Evolutionary conservation across 2,113 vertebrate species (phyloP).

Genomic region (Nipponia nippon): DNA sequence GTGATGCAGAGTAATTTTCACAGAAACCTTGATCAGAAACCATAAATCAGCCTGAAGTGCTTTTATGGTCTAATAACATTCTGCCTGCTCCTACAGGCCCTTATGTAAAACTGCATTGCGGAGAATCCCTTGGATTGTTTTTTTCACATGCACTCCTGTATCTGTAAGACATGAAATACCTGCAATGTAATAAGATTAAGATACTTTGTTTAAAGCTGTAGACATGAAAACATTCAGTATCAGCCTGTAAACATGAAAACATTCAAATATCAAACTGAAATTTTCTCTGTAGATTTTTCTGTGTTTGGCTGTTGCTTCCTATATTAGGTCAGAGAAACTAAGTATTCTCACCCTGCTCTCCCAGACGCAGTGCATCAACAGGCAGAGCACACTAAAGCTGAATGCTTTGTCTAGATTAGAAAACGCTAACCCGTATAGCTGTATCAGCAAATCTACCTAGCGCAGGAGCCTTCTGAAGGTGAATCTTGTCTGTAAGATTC

Average conservation of each 20-base stretch:
- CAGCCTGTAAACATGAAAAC: neutral
- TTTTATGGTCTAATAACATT: slow-evolving; percentile 86
- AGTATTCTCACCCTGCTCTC: neutral
- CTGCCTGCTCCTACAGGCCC: slow-evolving; percentile 77
- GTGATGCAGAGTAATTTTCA: slow-evolving; percentile 85
- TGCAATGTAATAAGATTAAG: neutral
- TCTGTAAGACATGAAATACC: slow-evolving; percentile 14
- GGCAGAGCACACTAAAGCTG: slow-evolving; percentile 10
- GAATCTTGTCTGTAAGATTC: neutral
- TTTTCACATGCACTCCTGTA: neutral
- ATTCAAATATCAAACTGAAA: neutral
- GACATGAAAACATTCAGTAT: neutral
- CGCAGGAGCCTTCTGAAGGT: neutral
- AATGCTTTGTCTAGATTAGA: slow-evolving; percentile 42
- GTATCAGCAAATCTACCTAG: slow-evolving; percentile 19
- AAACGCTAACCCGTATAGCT: neutral
- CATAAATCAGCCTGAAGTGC: slow-evolving; percentile 86
- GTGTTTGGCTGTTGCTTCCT: neutral
- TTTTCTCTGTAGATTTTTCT: neutral
- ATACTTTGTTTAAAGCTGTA: neutral
- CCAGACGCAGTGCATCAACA: slow-evolving; percentile 41
- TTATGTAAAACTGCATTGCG: slow-evolving; percentile 80
- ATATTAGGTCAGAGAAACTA: neutral
- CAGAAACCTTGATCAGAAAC: slow-evolving; percentile 87
- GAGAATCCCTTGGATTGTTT: slow-evolving; percentile 55